phyloP scores from a whole-genome alignment of 2,113 vertebrate genomes.

The Sialia sialis region DNA sequence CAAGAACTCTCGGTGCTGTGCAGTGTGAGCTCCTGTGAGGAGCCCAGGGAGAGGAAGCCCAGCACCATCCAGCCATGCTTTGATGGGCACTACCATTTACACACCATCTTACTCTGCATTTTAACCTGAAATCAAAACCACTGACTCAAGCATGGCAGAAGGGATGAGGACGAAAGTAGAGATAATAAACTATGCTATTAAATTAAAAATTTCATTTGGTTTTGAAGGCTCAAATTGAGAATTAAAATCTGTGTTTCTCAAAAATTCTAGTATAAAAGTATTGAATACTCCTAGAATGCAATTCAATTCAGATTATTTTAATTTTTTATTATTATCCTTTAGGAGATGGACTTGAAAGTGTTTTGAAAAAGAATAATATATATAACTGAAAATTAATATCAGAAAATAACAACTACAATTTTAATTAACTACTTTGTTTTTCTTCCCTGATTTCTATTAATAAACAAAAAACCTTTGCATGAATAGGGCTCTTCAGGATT shows the following conservation, averaged over 20 bases:
- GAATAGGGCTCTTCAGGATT: background rate
- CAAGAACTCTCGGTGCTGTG: background rate
- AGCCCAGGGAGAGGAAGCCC: background rate
- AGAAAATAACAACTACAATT: background rate
- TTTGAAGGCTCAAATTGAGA: background rate
- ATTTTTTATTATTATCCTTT: background rate
- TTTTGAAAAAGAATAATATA: background rate
- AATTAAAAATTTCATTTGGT: background rate
- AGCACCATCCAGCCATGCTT: background rate
- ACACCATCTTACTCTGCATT: accelerated
- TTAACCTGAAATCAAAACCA: background rate
- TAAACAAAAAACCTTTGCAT: background rate
- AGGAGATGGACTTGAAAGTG: background rate
- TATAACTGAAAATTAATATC: background rate
- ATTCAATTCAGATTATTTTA: background rate
- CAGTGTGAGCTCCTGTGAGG: background rate
- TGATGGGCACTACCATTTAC: accelerated
- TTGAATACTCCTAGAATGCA: background rate
- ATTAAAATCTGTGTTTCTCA: background rate
- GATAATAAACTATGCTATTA: background rate
- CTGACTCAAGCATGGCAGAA: accelerated
- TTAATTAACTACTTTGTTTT: background rate
- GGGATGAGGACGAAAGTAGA: background rate
- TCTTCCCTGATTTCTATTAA: background rate
- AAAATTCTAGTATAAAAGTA: background rate